These are phyloP conservation scores for Drosophila ercepeae DNA, from an alignment of 1,140 invertebrate genomes.

Conservation along the genomic window DNA sequence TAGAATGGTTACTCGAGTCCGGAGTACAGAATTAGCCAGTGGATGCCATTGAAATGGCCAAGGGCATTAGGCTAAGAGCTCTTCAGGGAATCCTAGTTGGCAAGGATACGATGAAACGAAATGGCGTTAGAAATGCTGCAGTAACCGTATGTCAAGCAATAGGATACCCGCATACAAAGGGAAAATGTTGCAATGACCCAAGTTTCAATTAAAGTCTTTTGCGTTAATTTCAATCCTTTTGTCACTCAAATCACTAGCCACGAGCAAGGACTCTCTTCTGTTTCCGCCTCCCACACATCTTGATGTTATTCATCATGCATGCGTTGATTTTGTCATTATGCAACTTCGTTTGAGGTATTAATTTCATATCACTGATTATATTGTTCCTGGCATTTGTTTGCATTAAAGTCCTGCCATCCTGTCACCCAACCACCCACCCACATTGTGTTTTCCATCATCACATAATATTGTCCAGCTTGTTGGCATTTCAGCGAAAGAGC, in stretches of 20 bases:
- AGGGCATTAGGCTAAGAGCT: not conserved
- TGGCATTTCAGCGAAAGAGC: conserved; percentile 29
- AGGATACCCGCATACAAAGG: conserved; percentile 27
- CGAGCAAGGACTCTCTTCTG: not conserved
- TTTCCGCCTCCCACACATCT: not conserved
- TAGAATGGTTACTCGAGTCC: no score
- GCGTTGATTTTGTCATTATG: conserved; percentile 60
- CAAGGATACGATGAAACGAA: not conserved
- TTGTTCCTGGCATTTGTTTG: conserved; percentile 21
- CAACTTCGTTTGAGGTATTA: conserved; percentile 68
- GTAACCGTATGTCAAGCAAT: no score
- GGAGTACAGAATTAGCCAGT: conserved; percentile 5
- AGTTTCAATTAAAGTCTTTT: conserved; percentile 15
- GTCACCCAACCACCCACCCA: not conserved
- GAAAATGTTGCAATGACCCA: conserved; percentile 12
- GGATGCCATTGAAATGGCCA: conserved; percentile 39
- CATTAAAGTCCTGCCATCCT: conserved; percentile 16
- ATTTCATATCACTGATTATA: conserved; percentile 22
- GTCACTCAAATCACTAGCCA: not conserved
- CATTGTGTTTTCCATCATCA: not conserved
- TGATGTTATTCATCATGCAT: conserved; percentile 63
- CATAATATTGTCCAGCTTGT: conserved; percentile 30
- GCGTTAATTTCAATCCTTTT: not conserved
- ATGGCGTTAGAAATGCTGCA: not conserved
- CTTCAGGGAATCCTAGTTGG: not conserved